Percentiles rank a stretch among this genome's conserved stretches.
Conservation (phyloP, 2,888 invertebrate species). For the Willowsia nigromaculata region DNA sequence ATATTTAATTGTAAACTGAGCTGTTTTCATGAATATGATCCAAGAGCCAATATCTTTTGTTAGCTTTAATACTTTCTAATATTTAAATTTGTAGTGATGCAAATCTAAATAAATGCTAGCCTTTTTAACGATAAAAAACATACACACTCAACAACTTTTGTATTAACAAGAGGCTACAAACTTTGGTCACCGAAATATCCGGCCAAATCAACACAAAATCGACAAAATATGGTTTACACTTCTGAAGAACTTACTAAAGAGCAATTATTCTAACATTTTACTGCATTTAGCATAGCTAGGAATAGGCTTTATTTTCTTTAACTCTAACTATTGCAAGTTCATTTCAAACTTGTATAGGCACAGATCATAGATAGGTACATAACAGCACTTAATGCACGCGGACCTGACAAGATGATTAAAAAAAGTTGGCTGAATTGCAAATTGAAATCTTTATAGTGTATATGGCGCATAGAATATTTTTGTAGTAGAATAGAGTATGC, state of each 20-base stretch:
- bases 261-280: not conserved
- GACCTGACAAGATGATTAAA: not conserved
- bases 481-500: not conserved
- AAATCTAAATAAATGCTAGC: too few species aligned
- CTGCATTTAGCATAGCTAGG: not conserved
- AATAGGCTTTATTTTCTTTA: not conserved
- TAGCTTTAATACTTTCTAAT: not conserved
- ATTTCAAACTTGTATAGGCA: not conserved
- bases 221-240: not conserved
- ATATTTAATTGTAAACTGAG: not conserved
- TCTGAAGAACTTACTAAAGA: not conserved
- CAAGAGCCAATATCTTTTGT: not conserved
- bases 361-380: not conserved
- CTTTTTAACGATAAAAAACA: too few species aligned
- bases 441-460: too few species aligned
- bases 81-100: too few species aligned
- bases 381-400: not conserved
- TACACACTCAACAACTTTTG: too few species aligned
- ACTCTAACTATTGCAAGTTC: not conserved
- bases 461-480: too few species aligned
- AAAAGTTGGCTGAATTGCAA: conserved; percentile 19
- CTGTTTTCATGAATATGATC: not conserved
- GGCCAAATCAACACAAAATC: not conserved
- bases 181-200: not conserved
- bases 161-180: too few species aligned